Evolutionary conservation across 2,113 vertebrate genomes (phyloP).

Genomic region (Psophia crepitans): DNA sequence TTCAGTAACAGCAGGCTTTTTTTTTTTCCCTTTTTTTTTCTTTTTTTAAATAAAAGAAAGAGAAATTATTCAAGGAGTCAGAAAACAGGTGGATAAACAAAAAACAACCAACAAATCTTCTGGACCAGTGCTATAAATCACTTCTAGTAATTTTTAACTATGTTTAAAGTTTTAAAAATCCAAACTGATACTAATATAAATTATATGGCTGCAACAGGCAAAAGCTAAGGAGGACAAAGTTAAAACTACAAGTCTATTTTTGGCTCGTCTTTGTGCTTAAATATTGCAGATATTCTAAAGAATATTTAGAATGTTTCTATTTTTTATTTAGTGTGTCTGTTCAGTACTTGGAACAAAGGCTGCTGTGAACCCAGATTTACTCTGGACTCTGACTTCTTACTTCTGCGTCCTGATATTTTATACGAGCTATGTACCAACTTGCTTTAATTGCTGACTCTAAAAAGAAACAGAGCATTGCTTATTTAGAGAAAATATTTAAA

Average conservation of each 20-base stretch:
- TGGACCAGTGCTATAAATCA: neutral
- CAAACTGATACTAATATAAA: neutral
- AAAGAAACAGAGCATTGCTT: neutral
- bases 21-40: neutral
- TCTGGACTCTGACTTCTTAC: neutral
- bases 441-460: neutral
- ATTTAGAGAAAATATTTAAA: neutral
- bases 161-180: neutral
- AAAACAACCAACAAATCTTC: conserved; percentile 51
- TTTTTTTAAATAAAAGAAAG: conserved; percentile 13
- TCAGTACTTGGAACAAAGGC: neutral
- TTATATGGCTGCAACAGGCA: neutral
- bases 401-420: neutral
- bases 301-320: no score
- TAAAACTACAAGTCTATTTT: neutral
- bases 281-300: neutral
- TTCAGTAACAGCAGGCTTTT: conserved; percentile 70
- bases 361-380: neutral
- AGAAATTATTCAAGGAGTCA: conserved; percentile 65
- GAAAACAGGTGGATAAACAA: conserved; percentile 75
- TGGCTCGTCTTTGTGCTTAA: neutral
- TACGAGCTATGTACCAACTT: neutral
- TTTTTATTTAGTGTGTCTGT: neutral
- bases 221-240: neutral
- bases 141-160: neutral